Evolutionary conservation across 2,888 invertebrate species (phyloP).

Genomic region (Lasiommata megera): DNA sequence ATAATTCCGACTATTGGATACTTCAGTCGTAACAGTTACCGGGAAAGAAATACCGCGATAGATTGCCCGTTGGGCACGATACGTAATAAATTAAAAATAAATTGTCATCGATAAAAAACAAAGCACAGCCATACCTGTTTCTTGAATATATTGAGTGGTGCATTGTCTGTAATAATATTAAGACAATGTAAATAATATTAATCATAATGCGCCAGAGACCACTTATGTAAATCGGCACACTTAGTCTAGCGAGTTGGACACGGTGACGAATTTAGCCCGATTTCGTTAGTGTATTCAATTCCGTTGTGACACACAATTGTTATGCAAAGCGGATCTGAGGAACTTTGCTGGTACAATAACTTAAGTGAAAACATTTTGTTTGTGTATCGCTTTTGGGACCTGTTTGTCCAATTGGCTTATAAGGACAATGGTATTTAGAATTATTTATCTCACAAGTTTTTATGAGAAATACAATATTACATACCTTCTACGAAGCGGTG

Average conservation of each 20-base stretch:
- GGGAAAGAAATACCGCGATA: too few species aligned
- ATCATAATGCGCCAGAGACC: slow-evolving; percentile 36
- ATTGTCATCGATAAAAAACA: too few species aligned
- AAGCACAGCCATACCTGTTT: too few species aligned
- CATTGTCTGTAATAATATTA: background rate
- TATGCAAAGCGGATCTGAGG: slow-evolving; percentile 65
- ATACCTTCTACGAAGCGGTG: too few species aligned
- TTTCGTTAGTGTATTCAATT: slow-evolving; percentile 54
- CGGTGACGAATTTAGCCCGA: slow-evolving; percentile 61
- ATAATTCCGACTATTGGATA: too few species aligned
- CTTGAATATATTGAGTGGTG: background rate
- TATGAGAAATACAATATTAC: too few species aligned
- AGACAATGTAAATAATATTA: slow-evolving; percentile 1
- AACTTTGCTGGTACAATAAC: slow-evolving; percentile 31
- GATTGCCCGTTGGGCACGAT: too few species aligned
- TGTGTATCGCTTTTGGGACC: too few species aligned
- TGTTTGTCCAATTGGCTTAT: slow-evolving; percentile 20
- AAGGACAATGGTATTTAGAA: background rate
- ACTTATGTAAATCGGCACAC: slow-evolving; percentile 59
- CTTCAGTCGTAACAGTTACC: too few species aligned
- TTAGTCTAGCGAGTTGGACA: slow-evolving; percentile 12
- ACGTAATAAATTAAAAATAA: too few species aligned
- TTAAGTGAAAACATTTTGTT: slow-evolving; percentile 29
- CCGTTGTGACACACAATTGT: slow-evolving; percentile 54
- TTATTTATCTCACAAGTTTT: too few species aligned